Evolutionary conservation across 2,797 vertebrate genomes (phyloP), one percentile per base, ranked within the genome.

Genomic region (Agapornis canus): DNA sequence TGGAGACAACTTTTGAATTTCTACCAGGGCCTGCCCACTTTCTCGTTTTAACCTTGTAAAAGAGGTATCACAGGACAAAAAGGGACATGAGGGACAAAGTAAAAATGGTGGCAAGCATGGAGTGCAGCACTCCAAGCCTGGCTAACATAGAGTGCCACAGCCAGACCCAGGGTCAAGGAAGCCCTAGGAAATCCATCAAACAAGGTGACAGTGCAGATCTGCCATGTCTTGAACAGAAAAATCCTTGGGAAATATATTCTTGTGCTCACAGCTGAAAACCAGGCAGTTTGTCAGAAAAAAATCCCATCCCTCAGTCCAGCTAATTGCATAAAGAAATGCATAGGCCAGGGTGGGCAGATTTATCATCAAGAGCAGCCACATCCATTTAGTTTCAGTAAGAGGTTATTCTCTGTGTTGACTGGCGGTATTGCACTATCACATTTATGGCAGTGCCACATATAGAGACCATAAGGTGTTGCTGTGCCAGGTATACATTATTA

Each of bases 401-500:
- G 60, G 85, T 95, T 94, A 91, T 92, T 96, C 77, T 91, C 70
- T 0, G 0, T 73, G 60, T 31, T 86, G 80, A 89, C 77, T 96
- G 63, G 52, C 92, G 57, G 72, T 83, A 92, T 69, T 82, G 63
- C 81, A 61, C 71, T 82, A 61, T 66, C 93, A 89, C 92, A 69
- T 95, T 96, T 95, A 96, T 79, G 89, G 91, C 64, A 64, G 52
- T 84, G 87, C 87, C 94, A 82, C 43, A 21, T 89, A 45, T 61
- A 63, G 73, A 91, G 60, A 96, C 49, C 29, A 65, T 43, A 80
- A 87, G 84, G 69, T 59, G 66, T 19, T 94, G 48, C 85, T 82
- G 70, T 89, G 95, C 92, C 85, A 89, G 72, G 70, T 70, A 51
- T 39, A 39, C 96, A 97, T 93, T 95, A 89, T 97, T 96, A 97